Base-by-base conservation (phyloP, 2,888 invertebrate species). In the Capitulum mitella region DNA sequence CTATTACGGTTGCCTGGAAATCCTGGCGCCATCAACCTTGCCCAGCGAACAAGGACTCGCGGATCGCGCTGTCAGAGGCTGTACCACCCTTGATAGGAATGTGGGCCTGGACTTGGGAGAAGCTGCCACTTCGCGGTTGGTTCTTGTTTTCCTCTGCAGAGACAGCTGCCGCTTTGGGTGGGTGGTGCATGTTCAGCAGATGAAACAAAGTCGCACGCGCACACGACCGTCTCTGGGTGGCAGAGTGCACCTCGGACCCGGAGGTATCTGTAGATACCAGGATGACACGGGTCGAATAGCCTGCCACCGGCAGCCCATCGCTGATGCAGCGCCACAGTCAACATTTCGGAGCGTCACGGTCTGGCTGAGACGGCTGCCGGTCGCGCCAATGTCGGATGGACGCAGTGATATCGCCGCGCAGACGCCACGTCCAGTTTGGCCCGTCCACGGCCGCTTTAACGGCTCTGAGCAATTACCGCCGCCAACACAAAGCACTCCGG, bases 41-140 rank as follows among this genome's bases (percentile, higher is more conserved):
- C 43, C 43, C 6, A 12, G 43, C 43, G 43, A 43, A 43, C 6
- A 43, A 12, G n/a, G n/a, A n/a, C n/a, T n/a, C n/a, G n/a, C n/a
- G n/a, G n/a, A n/a, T n/a, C n/a, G n/a, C n/a, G n/a, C 26, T 70
- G 70, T 37, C 70, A 26, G 70, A 70, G 70, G 40, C 40, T 26
- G 70, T 70, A 70, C 40, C 26, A 70, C 70, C 70, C 70, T 70
- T 70, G 70, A 70, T 70, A 37, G 70, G 70, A 70, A 70, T 70
- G 70, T 70, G 70, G 70, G 70, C 70, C 22, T 37, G 70, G 40
- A 29, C 40, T 26, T 19, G 19, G 1, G 2, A 37, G 40, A 70
- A 37, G 37, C 26, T 26, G 70, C 40, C 70, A 3, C 40, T 40
- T 22, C 40, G 26, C 40, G 40, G 26, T 22, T 40, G 3, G 40